Percentiles rank a stretch among this genome's conserved stretches.
Evolutionary conservation across 2,888 invertebrate species (phyloP).

Genomic region (Podabrus alpinus): DNA sequence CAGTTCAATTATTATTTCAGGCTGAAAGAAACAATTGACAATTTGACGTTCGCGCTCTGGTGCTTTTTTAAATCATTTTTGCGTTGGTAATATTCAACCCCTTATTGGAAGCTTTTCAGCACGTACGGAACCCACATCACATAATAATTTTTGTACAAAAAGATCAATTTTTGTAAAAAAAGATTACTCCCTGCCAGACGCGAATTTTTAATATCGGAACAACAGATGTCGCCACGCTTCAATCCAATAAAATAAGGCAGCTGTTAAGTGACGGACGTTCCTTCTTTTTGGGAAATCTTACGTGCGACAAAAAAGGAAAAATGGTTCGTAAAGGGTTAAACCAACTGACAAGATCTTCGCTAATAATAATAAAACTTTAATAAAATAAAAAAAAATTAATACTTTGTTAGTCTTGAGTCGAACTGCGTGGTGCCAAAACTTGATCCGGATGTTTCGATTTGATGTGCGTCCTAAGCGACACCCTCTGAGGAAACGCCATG

Average conservation of each 20-base stretch:
- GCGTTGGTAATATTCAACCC: no score
- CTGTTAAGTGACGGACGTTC: background rate
- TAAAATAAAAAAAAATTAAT: background rate
- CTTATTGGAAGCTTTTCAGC: no score
- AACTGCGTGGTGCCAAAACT: background rate
- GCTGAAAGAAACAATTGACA: no score
- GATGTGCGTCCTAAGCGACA: slow-evolving; percentile 19
- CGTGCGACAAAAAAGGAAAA: background rate
- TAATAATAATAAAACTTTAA: background rate
- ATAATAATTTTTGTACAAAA: no score
- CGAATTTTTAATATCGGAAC: background rate
- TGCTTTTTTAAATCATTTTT: no score
- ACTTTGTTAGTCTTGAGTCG: background rate
- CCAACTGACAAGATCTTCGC: background rate
- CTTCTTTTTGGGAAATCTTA: background rate
- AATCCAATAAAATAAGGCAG: background rate
- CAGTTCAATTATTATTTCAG: no score
- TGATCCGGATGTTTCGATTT: slow-evolving; percentile 18
- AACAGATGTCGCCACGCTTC: background rate
- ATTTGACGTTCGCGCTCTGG: no score
- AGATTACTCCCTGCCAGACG: no score
- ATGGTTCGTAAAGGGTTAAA: background rate
- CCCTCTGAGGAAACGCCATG: slow-evolving; percentile 22
- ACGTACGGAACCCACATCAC: no score
- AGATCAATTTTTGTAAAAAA: background rate